Evolutionary conservation across 1,140 invertebrate genomes (phyloP).

Genomic region (Brachionus rotundiformis): DNA sequence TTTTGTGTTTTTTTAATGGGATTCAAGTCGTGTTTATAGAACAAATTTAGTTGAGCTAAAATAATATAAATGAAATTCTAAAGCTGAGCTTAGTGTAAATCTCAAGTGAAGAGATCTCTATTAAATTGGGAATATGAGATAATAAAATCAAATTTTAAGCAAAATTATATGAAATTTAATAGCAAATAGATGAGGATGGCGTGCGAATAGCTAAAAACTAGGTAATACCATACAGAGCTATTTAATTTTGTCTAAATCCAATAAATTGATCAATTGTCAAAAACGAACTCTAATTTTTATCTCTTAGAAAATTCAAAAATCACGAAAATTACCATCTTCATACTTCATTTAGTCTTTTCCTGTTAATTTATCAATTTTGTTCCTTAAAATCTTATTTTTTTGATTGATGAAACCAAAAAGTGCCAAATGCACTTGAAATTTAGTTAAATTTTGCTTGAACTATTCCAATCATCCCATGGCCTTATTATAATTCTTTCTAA

Average conservation of each 20-base stretch:
- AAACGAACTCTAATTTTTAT: neutral
- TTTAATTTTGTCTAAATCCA: neutral
- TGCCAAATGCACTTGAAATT: neutral
- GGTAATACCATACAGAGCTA: neutral
- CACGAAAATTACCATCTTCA: neutral
- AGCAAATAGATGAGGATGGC: conserved; percentile 1
- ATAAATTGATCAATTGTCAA: neutral
- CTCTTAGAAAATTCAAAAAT: neutral
- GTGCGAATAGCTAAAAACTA: neutral
- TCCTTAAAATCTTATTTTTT: neutral
- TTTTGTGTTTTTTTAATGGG: neutral
- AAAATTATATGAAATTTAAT: conserved; percentile 2
- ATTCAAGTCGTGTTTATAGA: neutral
- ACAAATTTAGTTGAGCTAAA: neutral
- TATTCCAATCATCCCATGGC: no score
- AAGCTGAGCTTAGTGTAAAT: neutral
- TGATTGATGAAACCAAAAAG: neutral
- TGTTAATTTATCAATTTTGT: neutral
- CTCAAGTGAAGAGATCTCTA: neutral
- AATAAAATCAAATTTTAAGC: conserved; percentile 10
- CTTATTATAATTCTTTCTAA: neutral
- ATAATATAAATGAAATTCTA: neutral
- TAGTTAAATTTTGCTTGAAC: neutral
- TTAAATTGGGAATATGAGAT: conserved; percentile 19
- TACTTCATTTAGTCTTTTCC: neutral